Conservation (phyloP, 92 coral and sea anemone genomes). For the Bergia puertoricense region DNA sequence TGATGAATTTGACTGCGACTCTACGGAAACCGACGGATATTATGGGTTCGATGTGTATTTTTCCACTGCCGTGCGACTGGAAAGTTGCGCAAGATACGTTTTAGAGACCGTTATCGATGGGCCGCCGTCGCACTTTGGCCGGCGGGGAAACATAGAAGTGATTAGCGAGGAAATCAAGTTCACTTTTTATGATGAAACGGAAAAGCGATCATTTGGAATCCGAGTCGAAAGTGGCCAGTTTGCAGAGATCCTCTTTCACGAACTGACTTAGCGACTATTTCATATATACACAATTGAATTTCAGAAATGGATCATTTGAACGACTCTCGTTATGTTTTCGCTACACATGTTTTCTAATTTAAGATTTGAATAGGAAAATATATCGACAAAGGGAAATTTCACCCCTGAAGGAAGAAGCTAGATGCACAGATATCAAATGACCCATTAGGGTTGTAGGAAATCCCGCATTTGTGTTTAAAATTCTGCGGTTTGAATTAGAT, state of each 20-base stretch:
- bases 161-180: conserved; percentile 6
- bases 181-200: conserved; percentile 4
- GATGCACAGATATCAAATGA: too few species aligned
- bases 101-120: conserved; percentile 27
- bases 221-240: conserved; percentile 12
- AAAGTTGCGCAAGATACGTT: neutral
- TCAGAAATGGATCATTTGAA: neutral
- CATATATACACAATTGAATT: neutral
- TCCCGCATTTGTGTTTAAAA: too few species aligned
- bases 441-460: too few species aligned
- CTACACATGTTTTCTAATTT: too few species aligned
- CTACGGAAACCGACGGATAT: conserved; percentile 24
- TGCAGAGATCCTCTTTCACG: conserved; percentile 25
- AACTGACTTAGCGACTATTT: neutral
- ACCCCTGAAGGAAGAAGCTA: too few species aligned
- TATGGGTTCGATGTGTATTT: conserved; percentile 8
- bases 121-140: conserved; percentile 27
- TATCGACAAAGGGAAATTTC: too few species aligned
- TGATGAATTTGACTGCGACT: conserved; percentile 16
- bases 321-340: too few species aligned
- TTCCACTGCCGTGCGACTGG: conserved; percentile 7
- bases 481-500: too few species aligned
- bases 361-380: too few species aligned
- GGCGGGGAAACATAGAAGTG: conserved; percentile 1
- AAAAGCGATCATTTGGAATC: neutral